phyloP scores from a whole-genome alignment of 1,140 invertebrate species.

The Vanessa tameamea region DNA sequence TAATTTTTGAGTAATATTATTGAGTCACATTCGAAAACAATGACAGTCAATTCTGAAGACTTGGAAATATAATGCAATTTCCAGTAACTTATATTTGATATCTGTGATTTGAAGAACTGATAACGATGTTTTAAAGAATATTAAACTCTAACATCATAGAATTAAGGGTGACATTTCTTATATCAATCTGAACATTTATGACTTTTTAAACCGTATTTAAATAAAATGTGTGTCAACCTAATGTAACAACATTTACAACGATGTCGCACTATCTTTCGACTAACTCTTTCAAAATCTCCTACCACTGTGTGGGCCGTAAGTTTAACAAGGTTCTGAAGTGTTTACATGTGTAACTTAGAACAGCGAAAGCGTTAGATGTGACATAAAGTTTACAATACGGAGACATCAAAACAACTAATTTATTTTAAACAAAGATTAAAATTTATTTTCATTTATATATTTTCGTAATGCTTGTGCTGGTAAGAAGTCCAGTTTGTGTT shows the following conservation, averaged over 20 bases:
- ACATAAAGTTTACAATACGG: too few relatives aligned
- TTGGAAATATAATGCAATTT: constrained; percentile 7
- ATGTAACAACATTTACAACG: neutral
- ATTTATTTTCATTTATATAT: neutral
- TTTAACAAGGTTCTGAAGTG: constrained; percentile 1
- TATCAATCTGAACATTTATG: too few relatives aligned
- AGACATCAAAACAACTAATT: too few relatives aligned
- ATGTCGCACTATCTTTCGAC: neutral
- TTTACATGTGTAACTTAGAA: neutral
- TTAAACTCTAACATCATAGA: neutral
- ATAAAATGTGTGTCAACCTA: neutral
- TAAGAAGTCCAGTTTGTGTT: neutral
- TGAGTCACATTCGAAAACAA: neutral
- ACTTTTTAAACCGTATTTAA: too few relatives aligned
- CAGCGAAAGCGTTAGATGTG: neutral
- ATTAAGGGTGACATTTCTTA: too few relatives aligned
- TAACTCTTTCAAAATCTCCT: neutral
- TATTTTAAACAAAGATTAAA: neutral
- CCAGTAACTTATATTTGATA: constrained; percentile 7
- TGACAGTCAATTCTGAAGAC: neutral
- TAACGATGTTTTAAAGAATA: neutral
- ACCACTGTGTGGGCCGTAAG: neutral
- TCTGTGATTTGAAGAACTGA: constrained; percentile 9
- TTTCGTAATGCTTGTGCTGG: neutral
- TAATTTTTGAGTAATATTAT: neutral